Evolutionary conservation across 2,113 vertebrate species (phyloP).

Genomic region (Myrmophylax atrothorax): DNA sequence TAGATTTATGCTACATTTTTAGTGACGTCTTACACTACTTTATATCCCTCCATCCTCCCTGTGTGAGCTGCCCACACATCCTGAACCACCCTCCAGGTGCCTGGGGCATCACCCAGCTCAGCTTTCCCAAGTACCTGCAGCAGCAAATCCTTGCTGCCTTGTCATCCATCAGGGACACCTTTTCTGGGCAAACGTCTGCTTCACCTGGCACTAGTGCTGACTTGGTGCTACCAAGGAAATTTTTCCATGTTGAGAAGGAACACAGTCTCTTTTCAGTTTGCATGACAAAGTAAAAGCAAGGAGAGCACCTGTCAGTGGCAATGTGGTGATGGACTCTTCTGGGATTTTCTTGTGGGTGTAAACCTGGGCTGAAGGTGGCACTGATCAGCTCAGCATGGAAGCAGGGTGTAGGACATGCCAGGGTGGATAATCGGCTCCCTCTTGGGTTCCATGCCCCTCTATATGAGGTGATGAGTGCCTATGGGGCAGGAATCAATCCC

Average conservation of each 20-base stretch:
- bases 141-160: background rate
- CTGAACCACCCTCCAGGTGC: background rate
- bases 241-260: background rate
- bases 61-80: background rate
- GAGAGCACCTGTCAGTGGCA: fast-evolving
- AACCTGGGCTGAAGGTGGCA: background rate
- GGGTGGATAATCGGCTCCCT: fast-evolving
- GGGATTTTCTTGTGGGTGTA: fast-evolving
- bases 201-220: fast-evolving
- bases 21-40: background rate
- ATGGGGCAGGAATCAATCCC: background rate
- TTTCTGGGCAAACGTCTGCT: fast-evolving
- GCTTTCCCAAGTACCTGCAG: background rate
- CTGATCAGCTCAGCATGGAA: fast-evolving
- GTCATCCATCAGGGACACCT: fast-evolving
- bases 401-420: background rate
- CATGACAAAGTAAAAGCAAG: background rate
- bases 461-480: fast-evolving
- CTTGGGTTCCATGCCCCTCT: background rate
- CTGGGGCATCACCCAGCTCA: background rate
- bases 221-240: background rate
- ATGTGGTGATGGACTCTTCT: too few relatives aligned
- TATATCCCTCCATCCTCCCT: background rate
- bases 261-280: background rate
- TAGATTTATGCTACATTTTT: background rate